Evolutionary conservation across 2,888 invertebrate species (phyloP).

Genomic region (Amitus sp.): DNA sequence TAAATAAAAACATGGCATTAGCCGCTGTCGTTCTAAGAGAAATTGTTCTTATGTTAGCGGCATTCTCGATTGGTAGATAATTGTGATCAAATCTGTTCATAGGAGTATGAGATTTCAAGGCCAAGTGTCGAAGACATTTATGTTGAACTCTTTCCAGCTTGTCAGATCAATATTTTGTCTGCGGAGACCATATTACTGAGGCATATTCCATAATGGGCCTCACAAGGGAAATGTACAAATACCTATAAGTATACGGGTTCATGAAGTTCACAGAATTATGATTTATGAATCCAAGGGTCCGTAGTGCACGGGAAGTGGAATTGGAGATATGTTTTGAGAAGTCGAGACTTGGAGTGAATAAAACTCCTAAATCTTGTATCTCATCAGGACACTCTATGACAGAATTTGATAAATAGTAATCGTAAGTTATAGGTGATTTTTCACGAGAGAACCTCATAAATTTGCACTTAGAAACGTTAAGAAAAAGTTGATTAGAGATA

Average conservation of each 20-base stretch:
- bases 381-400: too few relatives aligned
- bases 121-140: too few relatives aligned
- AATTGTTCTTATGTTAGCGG: too few relatives aligned
- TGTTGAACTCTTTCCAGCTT: too few relatives aligned
- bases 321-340: background rate
- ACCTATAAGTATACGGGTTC: background rate
- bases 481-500: too few relatives aligned
- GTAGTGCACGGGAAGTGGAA: background rate
- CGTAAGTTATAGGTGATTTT: too few relatives aligned
- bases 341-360: background rate
- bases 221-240: background rate
- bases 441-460: background rate
- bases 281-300: background rate
- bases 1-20: too few relatives aligned
- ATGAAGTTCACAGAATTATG: background rate
- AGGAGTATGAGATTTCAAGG: too few relatives aligned
- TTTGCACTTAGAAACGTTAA: slow-evolving; percentile 6
- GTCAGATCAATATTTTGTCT: background rate
- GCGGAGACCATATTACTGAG: background rate
- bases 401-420: too few relatives aligned
- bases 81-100: too few relatives aligned
- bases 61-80: too few relatives aligned
- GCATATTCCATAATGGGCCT: background rate
- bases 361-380: background rate
- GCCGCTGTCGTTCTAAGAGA: too few relatives aligned